Conservation (phyloP, 1,140 invertebrate genomes). For the Ditylenchus dipsaci region DNA sequence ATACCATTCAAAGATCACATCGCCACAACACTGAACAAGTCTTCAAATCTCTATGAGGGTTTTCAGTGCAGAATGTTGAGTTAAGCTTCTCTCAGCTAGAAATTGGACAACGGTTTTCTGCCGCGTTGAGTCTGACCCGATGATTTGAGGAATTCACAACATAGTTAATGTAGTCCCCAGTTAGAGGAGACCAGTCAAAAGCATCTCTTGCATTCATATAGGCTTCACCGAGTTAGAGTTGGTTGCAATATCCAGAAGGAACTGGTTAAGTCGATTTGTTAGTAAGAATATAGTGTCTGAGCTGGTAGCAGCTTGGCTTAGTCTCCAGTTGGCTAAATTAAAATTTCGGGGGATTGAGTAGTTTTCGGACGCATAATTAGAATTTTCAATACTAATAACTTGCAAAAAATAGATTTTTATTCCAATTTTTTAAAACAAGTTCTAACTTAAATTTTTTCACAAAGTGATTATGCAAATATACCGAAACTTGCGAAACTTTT, state of each 20-base stretch:
- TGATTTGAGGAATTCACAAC: constrained; percentile 25
- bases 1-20: no score
- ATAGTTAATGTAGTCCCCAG: constrained; percentile 21
- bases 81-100: background rate
- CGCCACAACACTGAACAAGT: no score
- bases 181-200: constrained; percentile 25
- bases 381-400: no score
- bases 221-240: constrained; percentile 2
- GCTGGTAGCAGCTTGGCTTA: constrained; percentile 17
- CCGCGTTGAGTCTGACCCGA: background rate
- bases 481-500: no score
- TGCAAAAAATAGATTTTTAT: no score
- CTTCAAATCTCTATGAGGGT: constrained; percentile 15
- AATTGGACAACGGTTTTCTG: background rate
- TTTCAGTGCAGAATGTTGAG: constrained; percentile 10
- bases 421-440: no score
- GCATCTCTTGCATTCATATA: constrained; percentile 14
- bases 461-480: no score
- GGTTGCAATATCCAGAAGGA: constrained; percentile 17
- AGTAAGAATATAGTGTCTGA: constrained; percentile 12
- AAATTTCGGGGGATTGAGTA: no score
- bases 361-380: no score
- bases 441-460: no score
- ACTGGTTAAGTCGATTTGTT: constrained; percentile 20
- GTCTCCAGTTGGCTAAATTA: constrained; percentile 22